A percentile compares a stretch with the other conserved stretches of the same genome.
phyloP scores from a whole-genome alignment of 2,888 invertebrate genomes.

The Rhamnusium bicolor region DNA sequence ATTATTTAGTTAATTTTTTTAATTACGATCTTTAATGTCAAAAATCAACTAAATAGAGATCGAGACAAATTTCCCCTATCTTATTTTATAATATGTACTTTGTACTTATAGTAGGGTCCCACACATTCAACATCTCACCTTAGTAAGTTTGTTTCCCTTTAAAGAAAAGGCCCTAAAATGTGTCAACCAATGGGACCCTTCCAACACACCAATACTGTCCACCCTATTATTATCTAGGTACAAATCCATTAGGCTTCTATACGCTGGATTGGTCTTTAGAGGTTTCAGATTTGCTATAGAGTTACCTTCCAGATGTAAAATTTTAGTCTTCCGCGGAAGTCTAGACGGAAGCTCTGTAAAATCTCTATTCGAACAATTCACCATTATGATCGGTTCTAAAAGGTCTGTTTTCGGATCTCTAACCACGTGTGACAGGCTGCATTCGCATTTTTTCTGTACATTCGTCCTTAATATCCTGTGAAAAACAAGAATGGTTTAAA shows the following conservation, averaged over 20 bases:
- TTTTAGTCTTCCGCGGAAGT: conserved; percentile 79
- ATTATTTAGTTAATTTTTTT: no score
- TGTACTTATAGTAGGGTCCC: no score
- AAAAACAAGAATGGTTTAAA: conserved; percentile 32
- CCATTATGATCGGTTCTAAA: conserved; percentile 76
- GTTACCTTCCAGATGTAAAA: conserved; percentile 78
- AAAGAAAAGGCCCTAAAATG: conserved; percentile 86
- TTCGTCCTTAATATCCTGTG: conserved; percentile 67
- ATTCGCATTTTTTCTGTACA: conserved; percentile 78
- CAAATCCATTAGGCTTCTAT: conserved; percentile 79
- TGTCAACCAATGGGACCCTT: conserved; percentile 85
- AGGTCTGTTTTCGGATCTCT: conserved; percentile 68
- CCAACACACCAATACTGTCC: conserved; percentile 78
- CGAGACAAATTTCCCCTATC: no score
- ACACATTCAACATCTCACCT: conserved; percentile 73
- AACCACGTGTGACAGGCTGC: conserved; percentile 78
- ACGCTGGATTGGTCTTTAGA: conserved; percentile 78
- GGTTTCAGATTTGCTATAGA: conserved; percentile 76
- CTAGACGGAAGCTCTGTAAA: conserved; percentile 75
- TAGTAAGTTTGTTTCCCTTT: conserved; percentile 80
- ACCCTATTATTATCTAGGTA: conserved; percentile 85
- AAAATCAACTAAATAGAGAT: no score
- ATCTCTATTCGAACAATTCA: conserved; percentile 77
- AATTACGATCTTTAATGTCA: no score
- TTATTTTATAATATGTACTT: no score